Evolutionary conservation across 23 tunicate species (phyloP).

Genomic region (Halocynthia aurantium): DNA sequence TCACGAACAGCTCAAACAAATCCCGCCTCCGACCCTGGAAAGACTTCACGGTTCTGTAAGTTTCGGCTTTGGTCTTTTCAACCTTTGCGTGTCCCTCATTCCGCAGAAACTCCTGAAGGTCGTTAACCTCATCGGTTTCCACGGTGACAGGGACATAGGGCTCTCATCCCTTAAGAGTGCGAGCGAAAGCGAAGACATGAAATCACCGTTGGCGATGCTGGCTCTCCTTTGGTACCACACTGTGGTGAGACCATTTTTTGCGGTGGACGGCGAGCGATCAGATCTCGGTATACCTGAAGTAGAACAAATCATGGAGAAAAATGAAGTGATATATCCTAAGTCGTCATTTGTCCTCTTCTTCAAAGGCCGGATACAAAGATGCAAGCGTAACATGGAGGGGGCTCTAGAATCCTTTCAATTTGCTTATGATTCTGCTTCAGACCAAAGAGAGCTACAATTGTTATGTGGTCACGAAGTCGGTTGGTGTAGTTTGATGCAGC

Average conservation of each 20-base stretch:
- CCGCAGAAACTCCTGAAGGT: conserved; percentile 63
- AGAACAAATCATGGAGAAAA: conserved; percentile 39
- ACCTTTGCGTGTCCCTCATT: conserved; percentile 70
- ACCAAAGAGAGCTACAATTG: conserved; percentile 72
- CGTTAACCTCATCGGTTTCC: conserved; percentile 71
- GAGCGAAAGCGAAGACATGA: conserved; percentile 73
- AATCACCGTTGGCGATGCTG: conserved; percentile 79
- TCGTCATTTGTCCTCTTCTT: conserved; percentile 68
- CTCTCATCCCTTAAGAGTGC: conserved; percentile 41
- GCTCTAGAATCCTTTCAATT: conserved; percentile 54
- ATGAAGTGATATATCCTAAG: conserved; percentile 52
- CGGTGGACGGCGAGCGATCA: conserved; percentile 63
- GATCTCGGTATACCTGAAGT: conserved; percentile 69
- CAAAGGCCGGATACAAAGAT: conserved; percentile 67
- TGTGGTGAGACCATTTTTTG: conserved; percentile 79
- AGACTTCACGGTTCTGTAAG: conserved; percentile 66
- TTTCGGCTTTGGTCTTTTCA: conserved; percentile 76
- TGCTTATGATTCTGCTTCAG: conserved; percentile 50
- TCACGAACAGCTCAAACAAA: conserved; percentile 6
- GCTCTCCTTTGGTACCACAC: conserved; percentile 78
- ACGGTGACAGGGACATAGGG: conserved; percentile 59
- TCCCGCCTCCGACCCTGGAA: conserved; percentile 17
- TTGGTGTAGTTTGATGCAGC: conserved; percentile 81
- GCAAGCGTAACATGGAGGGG: conserved; percentile 55
- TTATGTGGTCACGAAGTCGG: conserved; percentile 82